Conservation (phyloP, 2,888 invertebrate genomes). For the Rhimphoctona megacephalus region DNA sequence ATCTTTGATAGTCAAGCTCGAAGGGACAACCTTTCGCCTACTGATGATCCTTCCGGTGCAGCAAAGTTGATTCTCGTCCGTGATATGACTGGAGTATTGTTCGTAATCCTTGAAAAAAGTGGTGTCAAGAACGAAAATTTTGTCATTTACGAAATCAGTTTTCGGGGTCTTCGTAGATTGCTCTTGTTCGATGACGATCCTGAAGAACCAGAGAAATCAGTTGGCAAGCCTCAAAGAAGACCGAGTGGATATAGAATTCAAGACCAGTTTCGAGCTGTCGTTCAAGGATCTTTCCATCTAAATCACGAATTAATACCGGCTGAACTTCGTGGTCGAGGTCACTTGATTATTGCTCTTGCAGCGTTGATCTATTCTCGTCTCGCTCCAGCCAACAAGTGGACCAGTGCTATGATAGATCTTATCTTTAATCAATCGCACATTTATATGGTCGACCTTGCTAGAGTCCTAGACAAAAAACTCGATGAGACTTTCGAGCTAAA, state of each 20-base stretch:
- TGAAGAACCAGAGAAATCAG: slow-evolving; percentile 63
- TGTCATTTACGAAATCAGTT: slow-evolving; percentile 75
- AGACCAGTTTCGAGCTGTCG: slow-evolving; percentile 77
- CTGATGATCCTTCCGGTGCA: slow-evolving; percentile 64
- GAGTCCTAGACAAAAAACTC: slow-evolving; percentile 78
- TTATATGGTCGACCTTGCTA: slow-evolving; percentile 79
- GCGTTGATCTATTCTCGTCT: slow-evolving; percentile 80
- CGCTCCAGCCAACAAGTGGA: slow-evolving; percentile 80
- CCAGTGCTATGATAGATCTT: slow-evolving; percentile 77
- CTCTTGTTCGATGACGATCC: slow-evolving; percentile 62
- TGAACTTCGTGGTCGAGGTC: slow-evolving; percentile 76
- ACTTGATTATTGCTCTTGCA: slow-evolving; percentile 78
- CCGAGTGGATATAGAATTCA: slow-evolving; percentile 77
- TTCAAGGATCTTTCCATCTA: slow-evolving; percentile 80
- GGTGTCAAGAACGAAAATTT: slow-evolving; percentile 79
- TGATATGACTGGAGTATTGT: slow-evolving; percentile 76
- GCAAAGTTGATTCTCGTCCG: slow-evolving; percentile 80
- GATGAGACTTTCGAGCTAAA: slow-evolving; percentile 76
- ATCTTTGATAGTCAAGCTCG: slow-evolving; percentile 81
- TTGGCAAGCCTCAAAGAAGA: slow-evolving; percentile 71
- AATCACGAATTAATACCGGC: slow-evolving; percentile 75
- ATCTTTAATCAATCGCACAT: slow-evolving; percentile 83
- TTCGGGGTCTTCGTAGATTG: slow-evolving; percentile 71
- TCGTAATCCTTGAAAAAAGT: slow-evolving; percentile 80
- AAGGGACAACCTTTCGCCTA: slow-evolving; percentile 71